phyloP scores from a whole-genome alignment of 2,113 vertebrate genomes.

The Sturnira hondurensis region DNA sequence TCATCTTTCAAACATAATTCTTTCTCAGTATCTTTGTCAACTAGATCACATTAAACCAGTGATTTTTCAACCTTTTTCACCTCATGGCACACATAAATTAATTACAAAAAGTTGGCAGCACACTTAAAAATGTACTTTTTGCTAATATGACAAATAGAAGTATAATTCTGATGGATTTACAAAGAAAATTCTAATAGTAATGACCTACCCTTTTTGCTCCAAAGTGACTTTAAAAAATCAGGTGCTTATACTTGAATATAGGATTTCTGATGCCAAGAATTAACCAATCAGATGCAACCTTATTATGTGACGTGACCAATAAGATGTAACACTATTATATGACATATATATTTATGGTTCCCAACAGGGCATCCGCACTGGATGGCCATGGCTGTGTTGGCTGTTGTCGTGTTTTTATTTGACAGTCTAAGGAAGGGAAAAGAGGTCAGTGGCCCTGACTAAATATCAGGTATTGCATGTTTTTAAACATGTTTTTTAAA shows the following conservation, averaged over 20 bases:
- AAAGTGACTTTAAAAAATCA: not conserved
- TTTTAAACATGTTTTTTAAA: too few species aligned
- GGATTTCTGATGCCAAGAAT: not conserved
- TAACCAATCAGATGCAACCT: not conserved
- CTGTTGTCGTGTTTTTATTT: not conserved
- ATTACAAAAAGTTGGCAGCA: not conserved
- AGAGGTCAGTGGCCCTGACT: not conserved
- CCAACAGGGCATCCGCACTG: not conserved
- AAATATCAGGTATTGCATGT: not conserved
- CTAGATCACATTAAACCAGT: not conserved
- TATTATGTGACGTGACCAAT: not conserved
- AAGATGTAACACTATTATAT: not conserved
- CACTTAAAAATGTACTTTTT: not conserved
- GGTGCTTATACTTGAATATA: not conserved
- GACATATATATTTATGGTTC: not conserved
- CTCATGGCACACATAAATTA: not conserved
- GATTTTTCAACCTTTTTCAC: not conserved
- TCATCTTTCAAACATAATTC: slow-evolving; percentile 33
- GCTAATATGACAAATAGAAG: too few species aligned
- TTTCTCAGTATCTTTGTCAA: slow-evolving; percentile 16
- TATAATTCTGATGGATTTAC: not conserved
- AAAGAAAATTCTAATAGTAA: not conserved
- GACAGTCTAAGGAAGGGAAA: not conserved
- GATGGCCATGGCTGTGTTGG: not conserved
- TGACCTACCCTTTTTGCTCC: not conserved